Conservation (phyloP, 2,888 invertebrate species). For the Apotomis turbidana region DNA sequence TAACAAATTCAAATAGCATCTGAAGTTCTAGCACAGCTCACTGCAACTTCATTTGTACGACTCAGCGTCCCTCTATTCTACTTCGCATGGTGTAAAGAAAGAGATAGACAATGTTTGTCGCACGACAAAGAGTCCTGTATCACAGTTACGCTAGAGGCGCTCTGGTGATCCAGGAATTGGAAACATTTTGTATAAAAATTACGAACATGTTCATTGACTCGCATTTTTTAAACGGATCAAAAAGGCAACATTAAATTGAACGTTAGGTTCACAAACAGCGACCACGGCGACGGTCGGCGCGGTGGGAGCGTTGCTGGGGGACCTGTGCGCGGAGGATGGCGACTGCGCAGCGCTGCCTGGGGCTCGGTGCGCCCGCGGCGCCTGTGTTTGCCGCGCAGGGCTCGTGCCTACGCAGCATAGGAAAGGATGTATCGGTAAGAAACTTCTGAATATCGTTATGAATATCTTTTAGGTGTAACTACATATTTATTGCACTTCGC, state of each 20-base stretch:
- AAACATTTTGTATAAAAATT: neutral
- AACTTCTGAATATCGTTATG: neutral
- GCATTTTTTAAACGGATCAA: neutral
- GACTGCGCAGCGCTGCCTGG: constrained; percentile 86
- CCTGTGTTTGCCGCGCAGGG: constrained; percentile 89
- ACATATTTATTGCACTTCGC: too few relatives aligned
- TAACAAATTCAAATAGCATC: too few relatives aligned
- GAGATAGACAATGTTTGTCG: too few relatives aligned
- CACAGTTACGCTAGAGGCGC: too few relatives aligned
- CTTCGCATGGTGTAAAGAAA: too few relatives aligned
- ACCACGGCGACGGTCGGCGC: constrained; percentile 78
- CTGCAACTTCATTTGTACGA: too few relatives aligned
- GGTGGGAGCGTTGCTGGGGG: constrained; percentile 88
- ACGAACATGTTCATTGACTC: neutral
- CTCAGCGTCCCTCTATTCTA: too few relatives aligned
- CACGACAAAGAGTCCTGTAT: too few relatives aligned
- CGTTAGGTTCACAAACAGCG: constrained; percentile 68
- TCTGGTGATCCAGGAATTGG: too few relatives aligned
- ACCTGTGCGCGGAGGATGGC: constrained; percentile 86
- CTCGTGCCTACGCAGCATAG: constrained; percentile 71
- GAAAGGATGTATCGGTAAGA: constrained; percentile 77
- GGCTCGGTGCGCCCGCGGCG: constrained; percentile 88
- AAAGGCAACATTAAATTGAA: constrained; percentile 40
- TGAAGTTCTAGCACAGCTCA: too few relatives aligned
- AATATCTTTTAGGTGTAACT: too few relatives aligned